Evolutionary conservation across 2,797 vertebrate species (phyloP).

Genomic region (Muscicapa striata): DNA sequence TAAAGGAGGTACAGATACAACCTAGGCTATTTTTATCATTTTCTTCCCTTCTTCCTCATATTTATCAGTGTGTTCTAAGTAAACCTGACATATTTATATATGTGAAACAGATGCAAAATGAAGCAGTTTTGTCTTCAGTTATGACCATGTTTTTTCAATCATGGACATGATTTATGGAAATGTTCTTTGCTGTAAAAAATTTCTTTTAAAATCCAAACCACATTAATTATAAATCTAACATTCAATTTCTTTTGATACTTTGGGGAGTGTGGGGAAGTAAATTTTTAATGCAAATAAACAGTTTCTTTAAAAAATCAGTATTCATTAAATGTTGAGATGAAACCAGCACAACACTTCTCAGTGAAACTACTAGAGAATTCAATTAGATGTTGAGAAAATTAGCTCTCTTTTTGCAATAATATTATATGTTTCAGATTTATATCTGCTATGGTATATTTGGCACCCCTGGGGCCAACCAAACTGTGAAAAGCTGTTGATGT

Average conservation of each 20-base stretch:
- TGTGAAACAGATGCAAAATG: slow-evolving; percentile 80
- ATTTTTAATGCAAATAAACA: slow-evolving; percentile 55
- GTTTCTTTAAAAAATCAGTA: slow-evolving; percentile 64
- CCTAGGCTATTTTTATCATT: slow-evolving; percentile 73
- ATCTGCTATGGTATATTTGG: slow-evolving; percentile 29
- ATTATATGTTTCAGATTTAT: slow-evolving; percentile 48
- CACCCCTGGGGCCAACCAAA: slow-evolving; percentile 27
- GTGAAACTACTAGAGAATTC: slow-evolving; percentile 38
- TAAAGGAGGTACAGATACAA: slow-evolving; percentile 67
- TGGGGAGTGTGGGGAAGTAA: slow-evolving; percentile 45
- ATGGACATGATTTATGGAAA: slow-evolving; percentile 79
- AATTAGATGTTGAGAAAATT: slow-evolving; percentile 62
- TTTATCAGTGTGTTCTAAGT: slow-evolving; percentile 78
- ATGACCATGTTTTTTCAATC: slow-evolving; percentile 78
- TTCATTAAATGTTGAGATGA: slow-evolving; percentile 63
- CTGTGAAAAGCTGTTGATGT: slow-evolving; percentile 49
- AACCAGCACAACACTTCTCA: slow-evolving; percentile 32
- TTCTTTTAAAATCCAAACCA: slow-evolving; percentile 70
- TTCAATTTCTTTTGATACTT: slow-evolving; percentile 60
- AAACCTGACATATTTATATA: slow-evolving; percentile 80
- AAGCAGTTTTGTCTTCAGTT: slow-evolving; percentile 72
- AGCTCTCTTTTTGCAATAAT: slow-evolving; percentile 35
- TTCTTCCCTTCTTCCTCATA: slow-evolving; percentile 74
- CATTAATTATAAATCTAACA: slow-evolving; percentile 75
- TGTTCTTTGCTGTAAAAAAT: slow-evolving; percentile 69